Evolutionary conservation across 2,797 vertebrate genomes (phyloP).

Genomic region (Amblyopsis hoosieri): DNA sequence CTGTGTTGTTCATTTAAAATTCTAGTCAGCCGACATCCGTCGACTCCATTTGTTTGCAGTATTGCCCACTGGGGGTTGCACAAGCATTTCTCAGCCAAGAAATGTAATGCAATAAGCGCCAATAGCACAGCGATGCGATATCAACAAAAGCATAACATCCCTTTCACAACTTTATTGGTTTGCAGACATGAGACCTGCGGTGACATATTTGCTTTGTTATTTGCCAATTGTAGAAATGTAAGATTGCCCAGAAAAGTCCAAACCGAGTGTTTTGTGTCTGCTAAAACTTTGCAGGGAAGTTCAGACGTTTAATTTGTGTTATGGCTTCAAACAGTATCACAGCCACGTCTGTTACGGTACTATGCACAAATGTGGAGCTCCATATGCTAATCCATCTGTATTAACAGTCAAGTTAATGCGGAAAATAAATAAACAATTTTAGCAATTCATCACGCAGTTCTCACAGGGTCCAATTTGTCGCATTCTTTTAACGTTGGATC

Average conservation of each 20-base stretch:
- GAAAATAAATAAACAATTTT: too few species aligned
- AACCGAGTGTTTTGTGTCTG: too few species aligned
- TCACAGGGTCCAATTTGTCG: too few species aligned
- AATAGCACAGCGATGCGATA: slow-evolving; percentile 54
- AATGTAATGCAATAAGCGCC: slow-evolving; percentile 61
- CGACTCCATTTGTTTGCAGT: slow-evolving; percentile 58
- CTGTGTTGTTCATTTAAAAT: slow-evolving; percentile 69
- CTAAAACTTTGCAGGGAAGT: too few species aligned
- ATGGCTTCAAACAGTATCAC: too few species aligned
- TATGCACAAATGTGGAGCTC: too few species aligned
- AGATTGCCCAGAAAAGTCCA: background rate
- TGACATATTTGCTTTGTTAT: slow-evolving; percentile 35
- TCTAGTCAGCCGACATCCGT: slow-evolving; percentile 67
- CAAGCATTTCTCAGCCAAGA: slow-evolving; percentile 51
- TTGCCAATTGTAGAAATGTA: slow-evolving; percentile 18
- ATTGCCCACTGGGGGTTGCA: slow-evolving; percentile 68
- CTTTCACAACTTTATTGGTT: slow-evolving; percentile 63
- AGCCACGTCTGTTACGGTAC: too few species aligned
- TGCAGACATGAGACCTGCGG: slow-evolving; percentile 20
- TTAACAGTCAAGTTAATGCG: too few species aligned
- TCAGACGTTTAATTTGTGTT: background rate
- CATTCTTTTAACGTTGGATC: too few species aligned
- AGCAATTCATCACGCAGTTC: too few species aligned
- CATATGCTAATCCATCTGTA: too few species aligned
- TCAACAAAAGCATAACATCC: slow-evolving; percentile 60